Evolutionary conservation across 1,140 invertebrate genomes (phyloP), one percentile per base, ranked within the genome.

Genomic region (Stegodyphus mimosarum): DNA sequence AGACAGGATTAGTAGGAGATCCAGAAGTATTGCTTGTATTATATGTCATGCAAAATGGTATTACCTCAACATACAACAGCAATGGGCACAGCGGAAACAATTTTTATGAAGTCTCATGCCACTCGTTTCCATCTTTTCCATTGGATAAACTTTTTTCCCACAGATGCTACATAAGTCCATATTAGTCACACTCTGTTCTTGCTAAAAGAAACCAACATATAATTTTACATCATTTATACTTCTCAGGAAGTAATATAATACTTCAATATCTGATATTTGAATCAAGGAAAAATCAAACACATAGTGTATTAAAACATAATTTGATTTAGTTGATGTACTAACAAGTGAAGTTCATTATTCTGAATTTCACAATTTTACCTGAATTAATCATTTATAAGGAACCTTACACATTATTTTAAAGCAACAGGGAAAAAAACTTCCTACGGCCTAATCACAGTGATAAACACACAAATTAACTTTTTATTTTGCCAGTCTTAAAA

Each of bases 21-120:
- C 33, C 33, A 33, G 33, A 33, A 33, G 33, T 33, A 33, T 33
- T 33, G 33, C 33, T 33, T 33, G 33, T 33, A 33, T n/a, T 33
- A 33, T 33, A 33, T 33, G 33, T 1, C 33, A 33, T 33, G 33
- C 33, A 33, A 33, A 33, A 33, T 33, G 33, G 33, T 33, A 10
- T 89, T 93, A 95, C 95, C 95, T 94, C 84, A 95, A 90, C 83
- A 94, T 91, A 88, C 93, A 93, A 88, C 94, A 94, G 91, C 95
- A 96, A 88, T 95, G 94, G 77, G 93, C 93, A 90, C 95, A 96
- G 87, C 94, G 93, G 91, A 96, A 96, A 90, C 95, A 96, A 87
- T 92, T 93, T 89, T 94, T 94, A 90, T 95, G 95, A 90, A 95
- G 94, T 71, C 94, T 92, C 89, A 93, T 93, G 87, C 94, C 94